phyloP scores from a whole-genome alignment of 2,797 vertebrate genomes.

The Lindbergichthys nudifrons region DNA sequence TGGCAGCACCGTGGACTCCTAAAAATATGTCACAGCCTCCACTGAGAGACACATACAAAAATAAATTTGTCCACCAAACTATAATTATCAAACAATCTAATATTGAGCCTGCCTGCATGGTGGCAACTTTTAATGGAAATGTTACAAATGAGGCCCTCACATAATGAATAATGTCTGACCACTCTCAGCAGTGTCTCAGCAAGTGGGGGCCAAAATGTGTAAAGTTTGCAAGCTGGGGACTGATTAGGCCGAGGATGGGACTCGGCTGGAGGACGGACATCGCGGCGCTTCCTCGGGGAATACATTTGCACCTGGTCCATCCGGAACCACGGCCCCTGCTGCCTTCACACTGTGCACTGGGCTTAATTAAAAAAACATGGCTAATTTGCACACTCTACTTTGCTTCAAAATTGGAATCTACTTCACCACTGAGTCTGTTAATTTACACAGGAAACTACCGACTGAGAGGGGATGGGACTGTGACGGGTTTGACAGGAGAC shows the following conservation, averaged over 20 bases:
- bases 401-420: constrained; percentile 93
- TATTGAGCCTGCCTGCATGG: constrained; percentile 83
- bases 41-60: constrained; percentile 68
- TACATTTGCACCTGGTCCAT: constrained; percentile 94
- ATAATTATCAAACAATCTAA: constrained; percentile 91
- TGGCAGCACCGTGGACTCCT: constrained; percentile 19
- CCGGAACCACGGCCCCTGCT: constrained; percentile 84
- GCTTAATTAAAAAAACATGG: constrained; percentile 96
- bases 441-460: constrained; percentile 96
- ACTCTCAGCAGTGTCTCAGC: constrained; percentile 90
- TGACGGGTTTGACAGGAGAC: constrained; percentile 86
- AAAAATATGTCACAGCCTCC: constrained; percentile 26
- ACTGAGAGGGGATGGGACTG: constrained; percentile 88
- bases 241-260: constrained; percentile 92
- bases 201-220: constrained; percentile 86
- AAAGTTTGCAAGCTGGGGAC: constrained; percentile 91
- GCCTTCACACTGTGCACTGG: constrained; percentile 85
- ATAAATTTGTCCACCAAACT: constrained; percentile 81
- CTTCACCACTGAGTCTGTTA: constrained; percentile 99
- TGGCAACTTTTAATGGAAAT: constrained; percentile 90
- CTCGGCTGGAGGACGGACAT: constrained; percentile 91
- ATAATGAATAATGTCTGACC: constrained; percentile 93
- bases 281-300: constrained; percentile 89
- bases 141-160: constrained; percentile 93
- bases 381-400: constrained; percentile 96